phyloP scores from a whole-genome alignment of 2,888 invertebrate genomes.

The Gisinianus flammeolus region DNA sequence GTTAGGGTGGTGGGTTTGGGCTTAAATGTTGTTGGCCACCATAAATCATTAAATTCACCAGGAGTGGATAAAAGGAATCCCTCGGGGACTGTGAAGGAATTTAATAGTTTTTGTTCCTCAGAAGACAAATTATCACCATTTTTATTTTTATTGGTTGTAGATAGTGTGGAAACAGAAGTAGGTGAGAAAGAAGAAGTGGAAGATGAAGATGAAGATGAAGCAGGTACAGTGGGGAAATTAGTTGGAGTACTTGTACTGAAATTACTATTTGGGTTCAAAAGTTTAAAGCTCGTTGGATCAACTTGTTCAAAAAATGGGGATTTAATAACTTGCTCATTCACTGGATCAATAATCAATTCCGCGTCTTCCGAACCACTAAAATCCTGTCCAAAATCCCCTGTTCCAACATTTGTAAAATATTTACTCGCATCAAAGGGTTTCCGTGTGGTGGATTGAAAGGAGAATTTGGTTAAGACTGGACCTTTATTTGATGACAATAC shows the following conservation, averaged over 20 bases:
- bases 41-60: conserved; percentile 40
- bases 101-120: conserved; percentile 34
- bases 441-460: conserved; percentile 20
- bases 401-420: conserved; percentile 50
- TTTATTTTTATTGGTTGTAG: not conserved
- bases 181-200: not conserved
- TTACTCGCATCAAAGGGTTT: conserved; percentile 52
- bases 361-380: conserved; percentile 55
- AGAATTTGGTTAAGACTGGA: conserved; percentile 19
- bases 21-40: conserved; percentile 55
- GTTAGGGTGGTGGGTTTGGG: conserved; percentile 37
- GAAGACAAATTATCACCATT: not conserved
- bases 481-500: conserved; percentile 24
- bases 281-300: conserved; percentile 37
- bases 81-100: conserved; percentile 20
- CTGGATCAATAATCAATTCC: conserved; percentile 53
- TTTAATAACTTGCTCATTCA: conserved; percentile 54
- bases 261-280: not conserved
- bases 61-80: conserved; percentile 36
- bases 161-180: not conserved
- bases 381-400: conserved; percentile 52
- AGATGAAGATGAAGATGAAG: not conserved
- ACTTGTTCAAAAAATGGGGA: conserved; percentile 39
- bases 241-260: not conserved
- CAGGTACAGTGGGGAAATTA: not conserved